Evolutionary conservation across 2,113 vertebrate genomes (phyloP), one percentile per base, ranked within the genome.

Genomic region (Podilymbus podiceps): DNA sequence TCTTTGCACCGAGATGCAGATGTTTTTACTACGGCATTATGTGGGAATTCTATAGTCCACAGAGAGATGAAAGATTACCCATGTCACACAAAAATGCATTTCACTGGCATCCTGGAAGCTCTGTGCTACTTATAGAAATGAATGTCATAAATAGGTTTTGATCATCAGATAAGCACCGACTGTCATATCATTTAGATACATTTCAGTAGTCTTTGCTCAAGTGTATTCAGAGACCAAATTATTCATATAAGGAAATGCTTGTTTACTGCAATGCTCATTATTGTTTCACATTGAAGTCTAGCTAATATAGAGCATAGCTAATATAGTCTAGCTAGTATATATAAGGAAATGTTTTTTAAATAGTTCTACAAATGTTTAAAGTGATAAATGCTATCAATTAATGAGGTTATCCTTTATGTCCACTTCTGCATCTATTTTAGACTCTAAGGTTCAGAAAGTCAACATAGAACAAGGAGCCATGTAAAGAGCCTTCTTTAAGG

Each of bases 141-240:
- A 88, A 79, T 44, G 46, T 67, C 83, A 82, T 66, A 94, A 91
- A 80, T 25, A 72, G 62, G 38, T 81, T 94, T 87, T 59, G 60
- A 96, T 59, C 67, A 73, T 85, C 89, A 91, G 82, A 77, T 87
- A 92, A 89, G 40, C 24, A 46, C 52, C 68, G 66, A 33, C 69
- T 79, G 50, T 91, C 74, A 79, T 62, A 85, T 25, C 66, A 81
- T 84, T 81, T 75, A 90, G 22, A 68, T 23, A 55, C 62, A 62
- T 93, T 96, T 94, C 86, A 78, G 93, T 80, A 78, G 49, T 72
- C 82, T 91, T 77, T 58, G 40, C 66, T 97, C 75, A 77, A 94
- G 64, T 1, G 21, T 88, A 76, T 89, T 97, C 89, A 90, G 38
- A 77, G 44, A 88, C 33, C 64, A 86, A 90, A 82, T 85, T 91